phyloP scores from a whole-genome alignment of 2,113 vertebrate genomes.

The Erpornis zantholeuca region DNA sequence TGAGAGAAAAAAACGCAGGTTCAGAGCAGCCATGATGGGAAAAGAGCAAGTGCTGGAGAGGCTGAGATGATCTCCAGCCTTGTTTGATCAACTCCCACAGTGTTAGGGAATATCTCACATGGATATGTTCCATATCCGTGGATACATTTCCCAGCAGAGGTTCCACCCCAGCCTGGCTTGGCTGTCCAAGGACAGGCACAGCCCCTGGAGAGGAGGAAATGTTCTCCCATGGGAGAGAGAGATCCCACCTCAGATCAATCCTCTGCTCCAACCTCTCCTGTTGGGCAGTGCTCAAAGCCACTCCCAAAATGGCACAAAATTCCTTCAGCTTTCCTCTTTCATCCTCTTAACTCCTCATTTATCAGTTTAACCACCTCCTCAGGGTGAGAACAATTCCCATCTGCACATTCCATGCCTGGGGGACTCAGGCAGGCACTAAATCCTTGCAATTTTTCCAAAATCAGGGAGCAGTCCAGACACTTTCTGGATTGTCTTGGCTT shows the following conservation, averaged over 20 bases:
- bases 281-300: neutral
- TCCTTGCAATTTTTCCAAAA: neutral
- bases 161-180: neutral
- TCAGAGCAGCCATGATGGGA: neutral
- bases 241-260: accelerated
- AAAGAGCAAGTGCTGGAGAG: neutral
- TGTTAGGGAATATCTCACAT: neutral
- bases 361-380: neutral
- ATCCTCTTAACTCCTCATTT: neutral
- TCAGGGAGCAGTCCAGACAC: neutral
- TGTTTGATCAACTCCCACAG: neutral
- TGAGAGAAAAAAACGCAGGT: neutral
- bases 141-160: neutral
- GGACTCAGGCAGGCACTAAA: neutral
- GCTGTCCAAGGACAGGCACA: neutral
- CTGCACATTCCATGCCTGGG: accelerated
- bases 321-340: neutral
- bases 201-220: neutral
- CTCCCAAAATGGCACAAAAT: neutral
- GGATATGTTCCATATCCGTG: accelerated
- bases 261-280: neutral
- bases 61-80: neutral
- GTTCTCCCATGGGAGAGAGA: neutral
- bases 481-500: neutral
- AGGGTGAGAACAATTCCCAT: neutral